Evolutionary conservation across 2,888 invertebrate genomes (phyloP).

Genomic region (Drosophila macrospina): DNA sequence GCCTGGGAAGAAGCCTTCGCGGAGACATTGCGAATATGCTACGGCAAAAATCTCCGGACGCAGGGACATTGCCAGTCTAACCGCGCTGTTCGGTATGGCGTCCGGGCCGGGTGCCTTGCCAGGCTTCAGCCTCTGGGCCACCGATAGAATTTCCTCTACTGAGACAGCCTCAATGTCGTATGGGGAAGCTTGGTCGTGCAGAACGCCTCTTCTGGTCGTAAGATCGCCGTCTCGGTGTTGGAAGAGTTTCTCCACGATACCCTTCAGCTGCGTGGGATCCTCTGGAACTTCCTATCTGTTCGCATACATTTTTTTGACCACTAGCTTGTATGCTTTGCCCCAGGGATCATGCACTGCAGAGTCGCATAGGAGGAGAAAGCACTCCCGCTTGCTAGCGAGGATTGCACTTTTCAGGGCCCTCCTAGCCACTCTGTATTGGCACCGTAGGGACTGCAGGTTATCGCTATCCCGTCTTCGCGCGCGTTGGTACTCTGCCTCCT

Average conservation of each 20-base stretch:
- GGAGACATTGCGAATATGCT: too few species aligned
- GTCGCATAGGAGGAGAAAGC: not conserved
- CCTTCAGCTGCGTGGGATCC: not conserved
- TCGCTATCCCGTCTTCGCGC: not conserved
- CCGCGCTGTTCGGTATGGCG: too few species aligned
- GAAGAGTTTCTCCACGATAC: not conserved
- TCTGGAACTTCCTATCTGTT: not conserved
- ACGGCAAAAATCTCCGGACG: too few species aligned
- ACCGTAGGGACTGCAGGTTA: too few species aligned
- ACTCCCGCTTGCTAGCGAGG: not conserved
- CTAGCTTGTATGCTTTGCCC: not conserved
- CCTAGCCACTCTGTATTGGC: not conserved
- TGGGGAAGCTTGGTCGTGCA: too few species aligned
- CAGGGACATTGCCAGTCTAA: too few species aligned
- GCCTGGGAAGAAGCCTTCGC: too few species aligned
- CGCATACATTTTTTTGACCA: not conserved
- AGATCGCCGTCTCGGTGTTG: not conserved
- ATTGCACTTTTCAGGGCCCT: not conserved
- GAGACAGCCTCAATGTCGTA: not conserved
- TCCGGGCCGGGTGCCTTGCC: not conserved
- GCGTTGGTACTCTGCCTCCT: not conserved
- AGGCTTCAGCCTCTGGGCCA: not conserved
- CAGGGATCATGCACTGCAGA: not conserved
- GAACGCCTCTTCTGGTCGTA: not conserved
- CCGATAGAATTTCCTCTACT: not conserved